These are phyloP conservation scores for Orthosia cruda DNA, from an alignment of 2,888 invertebrate genomes.

Conservation along the genomic window DNA sequence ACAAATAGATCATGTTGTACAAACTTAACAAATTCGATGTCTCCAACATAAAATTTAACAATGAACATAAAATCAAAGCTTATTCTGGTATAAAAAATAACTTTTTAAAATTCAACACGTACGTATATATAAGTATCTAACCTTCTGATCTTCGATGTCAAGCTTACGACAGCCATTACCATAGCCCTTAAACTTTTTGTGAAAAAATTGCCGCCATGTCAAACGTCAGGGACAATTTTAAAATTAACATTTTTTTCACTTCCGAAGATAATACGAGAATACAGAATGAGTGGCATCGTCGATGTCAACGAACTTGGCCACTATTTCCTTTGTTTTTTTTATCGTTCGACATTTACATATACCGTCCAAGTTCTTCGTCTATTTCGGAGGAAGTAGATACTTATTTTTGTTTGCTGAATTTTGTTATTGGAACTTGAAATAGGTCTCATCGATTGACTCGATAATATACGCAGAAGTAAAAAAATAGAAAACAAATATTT, in stretches of 20 bases:
- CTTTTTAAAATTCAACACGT: background rate
- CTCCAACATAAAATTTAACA: background rate
- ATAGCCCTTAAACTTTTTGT: slow-evolving; percentile 36
- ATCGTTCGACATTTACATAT: slow-evolving; percentile 46
- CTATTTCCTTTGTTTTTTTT: slow-evolving; percentile 63
- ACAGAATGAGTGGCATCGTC: slow-evolving; percentile 50
- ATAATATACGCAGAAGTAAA: background rate
- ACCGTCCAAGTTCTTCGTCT: slow-evolving; percentile 12
- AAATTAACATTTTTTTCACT: slow-evolving; percentile 61
- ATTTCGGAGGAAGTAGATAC: slow-evolving; percentile 27
- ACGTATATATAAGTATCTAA: slow-evolving; percentile 1
- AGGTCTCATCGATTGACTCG: background rate
- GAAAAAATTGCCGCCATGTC: slow-evolving; percentile 39
- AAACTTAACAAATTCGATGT: background rate
- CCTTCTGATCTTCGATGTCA: slow-evolving; percentile 31
- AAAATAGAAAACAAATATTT: background rate
- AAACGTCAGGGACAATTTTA: slow-evolving; percentile 46
- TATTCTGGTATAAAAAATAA: background rate
- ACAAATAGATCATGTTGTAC: background rate
- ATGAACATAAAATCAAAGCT: background rate
- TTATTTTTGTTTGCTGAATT: slow-evolving; percentile 17
- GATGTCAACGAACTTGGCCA: slow-evolving; percentile 58
- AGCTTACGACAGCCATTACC: slow-evolving; percentile 20
- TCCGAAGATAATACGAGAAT: slow-evolving; percentile 62
- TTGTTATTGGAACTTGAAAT: background rate